A percentile compares a stretch with the other conserved stretches of the same genome.
Evolutionary conservation across 2,797 vertebrate species (phyloP).

Genomic region (Orestias chungarensis): DNA sequence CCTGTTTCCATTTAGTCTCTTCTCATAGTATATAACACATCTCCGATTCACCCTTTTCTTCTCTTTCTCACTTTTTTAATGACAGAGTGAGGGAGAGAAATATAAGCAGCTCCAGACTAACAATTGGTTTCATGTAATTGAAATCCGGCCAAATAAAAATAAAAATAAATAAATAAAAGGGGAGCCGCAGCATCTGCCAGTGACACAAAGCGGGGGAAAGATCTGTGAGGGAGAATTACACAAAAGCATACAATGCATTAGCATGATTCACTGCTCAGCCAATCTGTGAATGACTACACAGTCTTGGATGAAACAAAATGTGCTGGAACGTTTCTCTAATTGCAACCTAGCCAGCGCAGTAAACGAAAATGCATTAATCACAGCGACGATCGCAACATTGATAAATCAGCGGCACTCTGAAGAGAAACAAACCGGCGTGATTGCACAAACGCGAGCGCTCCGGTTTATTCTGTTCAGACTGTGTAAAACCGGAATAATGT

Average conservation of each 20-base stretch:
- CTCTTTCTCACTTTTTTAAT: constrained; percentile 58
- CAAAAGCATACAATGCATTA: constrained; percentile 52
- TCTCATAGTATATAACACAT: constrained; percentile 76
- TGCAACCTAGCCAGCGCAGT: constrained; percentile 53
- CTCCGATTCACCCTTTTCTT: constrained; percentile 64
- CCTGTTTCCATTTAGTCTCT: constrained; percentile 76
- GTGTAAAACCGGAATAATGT: constrained; percentile 36
- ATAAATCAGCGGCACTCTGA: constrained; percentile 45
- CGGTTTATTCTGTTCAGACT: constrained; percentile 35
- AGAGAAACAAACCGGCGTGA: constrained; percentile 53
- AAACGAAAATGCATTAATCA: constrained; percentile 61
- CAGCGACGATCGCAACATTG: constrained; percentile 28
- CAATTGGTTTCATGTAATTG: constrained; percentile 74
- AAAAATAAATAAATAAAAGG: constrained; percentile 40
- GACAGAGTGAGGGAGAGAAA: constrained; percentile 52
- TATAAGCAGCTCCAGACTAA: constrained; percentile 61
- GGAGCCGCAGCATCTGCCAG: constrained; percentile 63
- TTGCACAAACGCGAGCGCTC: constrained; percentile 37
- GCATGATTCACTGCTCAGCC: constrained; percentile 60
- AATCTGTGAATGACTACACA: constrained; percentile 67
- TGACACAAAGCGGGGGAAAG: constrained; percentile 66
- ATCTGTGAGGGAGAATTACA: constrained; percentile 46
- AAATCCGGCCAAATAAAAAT: constrained; percentile 74
- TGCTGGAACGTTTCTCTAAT: constrained; percentile 65
- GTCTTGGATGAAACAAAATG: constrained; percentile 58